These are phyloP conservation scores for Gobionotothen gibberifrons DNA, from an alignment of 2,797 vertebrate genomes.

Conservation along the genomic window DNA sequence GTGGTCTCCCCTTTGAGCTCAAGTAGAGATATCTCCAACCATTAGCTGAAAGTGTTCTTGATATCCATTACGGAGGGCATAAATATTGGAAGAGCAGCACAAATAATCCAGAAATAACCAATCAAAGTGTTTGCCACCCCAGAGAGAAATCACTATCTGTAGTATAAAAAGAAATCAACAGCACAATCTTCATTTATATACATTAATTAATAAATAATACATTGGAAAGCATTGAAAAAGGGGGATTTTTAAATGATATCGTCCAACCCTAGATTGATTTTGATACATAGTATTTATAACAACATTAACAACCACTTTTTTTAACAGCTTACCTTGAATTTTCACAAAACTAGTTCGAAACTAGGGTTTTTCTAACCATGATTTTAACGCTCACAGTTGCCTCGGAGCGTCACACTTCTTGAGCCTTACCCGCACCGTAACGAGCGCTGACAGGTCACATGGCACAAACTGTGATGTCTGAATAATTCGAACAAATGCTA, in stretches of 20 bases:
- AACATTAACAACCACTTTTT: slow-evolving; percentile 4
- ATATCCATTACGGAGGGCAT: slow-evolving; percentile 76
- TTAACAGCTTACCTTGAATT: slow-evolving; percentile 1
- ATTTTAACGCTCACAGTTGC: background rate
- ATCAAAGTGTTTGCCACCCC: slow-evolving; percentile 70
- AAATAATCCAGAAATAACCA: slow-evolving; percentile 78
- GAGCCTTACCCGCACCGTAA: slow-evolving; percentile 57
- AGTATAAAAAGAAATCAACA: slow-evolving; percentile 46
- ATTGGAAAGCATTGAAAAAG: slow-evolving; percentile 24
- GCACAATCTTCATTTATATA: slow-evolving; percentile 33
- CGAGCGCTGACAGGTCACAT: slow-evolving; percentile 75
- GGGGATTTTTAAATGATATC: slow-evolving; percentile 11
- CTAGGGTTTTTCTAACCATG: background rate
- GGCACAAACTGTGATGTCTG: slow-evolving; percentile 75
- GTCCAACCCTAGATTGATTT: background rate
- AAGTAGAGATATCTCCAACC: slow-evolving; percentile 48
- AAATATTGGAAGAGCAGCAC: slow-evolving; percentile 81
- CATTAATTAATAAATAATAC: slow-evolving; percentile 54
- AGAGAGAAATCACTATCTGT: slow-evolving; percentile 57
- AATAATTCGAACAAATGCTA: slow-evolving; percentile 80
- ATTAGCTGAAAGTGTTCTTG: slow-evolving; percentile 68
- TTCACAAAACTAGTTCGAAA: background rate
- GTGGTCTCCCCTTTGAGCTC: slow-evolving; percentile 46
- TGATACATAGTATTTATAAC: background rate
- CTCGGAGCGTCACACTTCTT: slow-evolving; percentile 49